These are phyloP conservation scores for Cheumatopsyche charites DNA, from an alignment of 1,140 invertebrate species.

Conservation along the genomic window DNA sequence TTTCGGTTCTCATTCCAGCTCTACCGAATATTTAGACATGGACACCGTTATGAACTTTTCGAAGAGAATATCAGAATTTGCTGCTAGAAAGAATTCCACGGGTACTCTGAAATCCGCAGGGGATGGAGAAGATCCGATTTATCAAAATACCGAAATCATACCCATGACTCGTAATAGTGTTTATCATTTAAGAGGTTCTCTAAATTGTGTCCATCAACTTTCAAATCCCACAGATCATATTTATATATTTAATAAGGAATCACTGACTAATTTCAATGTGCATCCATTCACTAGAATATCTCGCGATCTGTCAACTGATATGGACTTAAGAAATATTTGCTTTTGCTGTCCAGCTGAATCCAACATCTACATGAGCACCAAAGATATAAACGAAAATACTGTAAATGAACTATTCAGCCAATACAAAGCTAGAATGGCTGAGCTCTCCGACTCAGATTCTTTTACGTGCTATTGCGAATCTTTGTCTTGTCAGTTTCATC, in stretches of 20 bases:
- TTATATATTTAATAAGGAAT: conserved; percentile 59
- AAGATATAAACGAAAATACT: neutral
- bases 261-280: conserved; percentile 51
- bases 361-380: neutral
- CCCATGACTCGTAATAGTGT: conserved; percentile 40
- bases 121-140: conserved; percentile 27
- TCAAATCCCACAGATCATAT: conserved; percentile 57
- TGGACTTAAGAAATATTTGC: conserved; percentile 57
- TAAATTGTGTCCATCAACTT: conserved; percentile 58
- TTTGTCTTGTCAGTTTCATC: conserved; percentile 54
- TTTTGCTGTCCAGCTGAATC: conserved; percentile 54
- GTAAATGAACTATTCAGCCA: neutral
- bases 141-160: conserved; percentile 39
- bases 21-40: conserved; percentile 40
- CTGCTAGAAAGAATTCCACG: neutral
- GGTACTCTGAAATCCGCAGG: conserved; percentile 33
- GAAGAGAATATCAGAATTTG: neutral
- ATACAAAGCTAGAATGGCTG: neutral
- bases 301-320: conserved; percentile 50
- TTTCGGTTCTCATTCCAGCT: conserved; percentile 1
- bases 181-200: conserved; percentile 59
- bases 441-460: conserved; percentile 31
- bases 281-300: conserved; percentile 52
- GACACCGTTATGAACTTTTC: conserved; percentile 35
- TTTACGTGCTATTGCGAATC: conserved; percentile 59